These are phyloP conservation scores for Papio anubis DNA, from an alignment of 2,113 vertebrate genomes.

Conservation along the genomic window DNA sequence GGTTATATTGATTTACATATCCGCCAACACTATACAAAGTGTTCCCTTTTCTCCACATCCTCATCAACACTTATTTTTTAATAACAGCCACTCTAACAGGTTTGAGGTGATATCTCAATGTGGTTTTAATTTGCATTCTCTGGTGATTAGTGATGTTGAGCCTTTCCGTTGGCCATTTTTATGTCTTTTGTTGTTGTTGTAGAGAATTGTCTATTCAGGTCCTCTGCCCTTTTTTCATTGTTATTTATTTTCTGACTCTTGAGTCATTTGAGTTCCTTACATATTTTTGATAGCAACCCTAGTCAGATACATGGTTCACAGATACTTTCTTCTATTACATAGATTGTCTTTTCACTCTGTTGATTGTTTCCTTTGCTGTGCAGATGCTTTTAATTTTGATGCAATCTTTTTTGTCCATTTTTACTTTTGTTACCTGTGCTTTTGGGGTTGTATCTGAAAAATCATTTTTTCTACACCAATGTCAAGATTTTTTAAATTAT, in stretches of 20 bases:
- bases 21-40: background rate
- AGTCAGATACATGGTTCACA: background rate
- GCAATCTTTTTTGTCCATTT: background rate
- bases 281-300: background rate
- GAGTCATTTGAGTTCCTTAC: background rate
- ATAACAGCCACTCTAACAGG: background rate
- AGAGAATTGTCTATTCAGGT: background rate
- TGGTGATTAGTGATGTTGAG: background rate
- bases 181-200: background rate
- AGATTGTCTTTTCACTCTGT: background rate
- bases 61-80: background rate
- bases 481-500: background rate
- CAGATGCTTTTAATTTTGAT: background rate
- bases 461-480: background rate
- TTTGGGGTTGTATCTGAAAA: background rate
- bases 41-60: background rate
- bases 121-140: background rate
- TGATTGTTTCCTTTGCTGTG: background rate
- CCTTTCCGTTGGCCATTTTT: background rate
- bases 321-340: background rate
- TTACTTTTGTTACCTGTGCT: background rate
- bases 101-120: background rate
- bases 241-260: background rate
- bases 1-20: background rate
- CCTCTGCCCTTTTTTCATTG: background rate